Evolutionary conservation across 1,140 invertebrate genomes (phyloP).

Genomic region (Callitettix versicolor): DNA sequence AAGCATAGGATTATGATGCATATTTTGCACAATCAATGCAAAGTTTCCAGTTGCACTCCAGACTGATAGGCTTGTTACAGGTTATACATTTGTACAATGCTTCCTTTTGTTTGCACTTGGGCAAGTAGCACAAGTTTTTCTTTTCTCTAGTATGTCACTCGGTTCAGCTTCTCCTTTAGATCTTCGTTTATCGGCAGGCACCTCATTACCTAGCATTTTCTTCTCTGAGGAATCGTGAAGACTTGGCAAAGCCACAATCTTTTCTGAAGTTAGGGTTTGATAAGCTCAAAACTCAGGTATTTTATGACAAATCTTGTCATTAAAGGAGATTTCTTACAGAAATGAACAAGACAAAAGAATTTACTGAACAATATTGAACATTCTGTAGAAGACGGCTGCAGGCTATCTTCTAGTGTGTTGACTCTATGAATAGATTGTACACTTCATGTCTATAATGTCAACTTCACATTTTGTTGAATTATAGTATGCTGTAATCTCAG

Average conservation of each 20-base stretch:
- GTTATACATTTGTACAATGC: too few species aligned
- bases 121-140: slow-evolving; percentile 7
- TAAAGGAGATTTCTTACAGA: neutral
- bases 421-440: slow-evolving; percentile 21
- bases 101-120: neutral
- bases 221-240: too few species aligned
- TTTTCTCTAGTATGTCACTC: slow-evolving; percentile 1
- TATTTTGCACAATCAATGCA: too few species aligned
- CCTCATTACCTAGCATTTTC: neutral
- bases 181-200: neutral
- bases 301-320: slow-evolving; percentile 16
- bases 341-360: slow-evolving; percentile 14
- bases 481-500: slow-evolving; percentile 27
- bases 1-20: too few species aligned
- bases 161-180: neutral
- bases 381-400: slow-evolving; percentile 24
- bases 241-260: slow-evolving; percentile 11
- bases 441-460: slow-evolving; percentile 28
- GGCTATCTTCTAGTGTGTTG: slow-evolving; percentile 27
- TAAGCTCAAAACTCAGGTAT: slow-evolving; percentile 18
- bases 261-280: slow-evolving; percentile 19
- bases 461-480: slow-evolving; percentile 30
- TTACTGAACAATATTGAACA: slow-evolving; percentile 22
- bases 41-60: too few species aligned
- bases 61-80: too few species aligned